A percentile compares a stretch with the other conserved stretches of the same genome.
Conservation (phyloP, 23 tunicate species). For the Halocynthia roretzi region DNA sequence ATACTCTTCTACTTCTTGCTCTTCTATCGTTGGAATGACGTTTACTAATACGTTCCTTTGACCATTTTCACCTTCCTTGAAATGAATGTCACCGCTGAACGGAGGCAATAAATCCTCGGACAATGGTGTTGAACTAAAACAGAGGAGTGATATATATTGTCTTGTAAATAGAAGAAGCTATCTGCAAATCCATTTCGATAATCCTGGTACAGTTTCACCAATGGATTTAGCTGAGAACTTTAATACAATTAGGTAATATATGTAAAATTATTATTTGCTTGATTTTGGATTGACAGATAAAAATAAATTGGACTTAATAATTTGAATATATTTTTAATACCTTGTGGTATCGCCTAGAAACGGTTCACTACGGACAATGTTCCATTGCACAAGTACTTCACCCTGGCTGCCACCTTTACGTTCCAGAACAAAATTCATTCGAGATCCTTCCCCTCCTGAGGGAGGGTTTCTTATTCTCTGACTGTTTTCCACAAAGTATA, state of each 20-base stretch:
- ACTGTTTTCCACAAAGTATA: conserved; percentile 40
- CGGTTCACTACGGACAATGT: conserved; percentile 33
- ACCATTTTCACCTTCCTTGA: conserved; percentile 41
- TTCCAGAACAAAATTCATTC: conserved; percentile 30
- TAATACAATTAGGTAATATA: too few species aligned
- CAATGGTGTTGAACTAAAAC: conserved; percentile 36
- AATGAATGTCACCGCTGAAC: conserved; percentile 28
- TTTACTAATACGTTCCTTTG: conserved; percentile 26
- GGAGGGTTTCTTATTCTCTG: conserved; percentile 31
- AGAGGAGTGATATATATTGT: not conserved
- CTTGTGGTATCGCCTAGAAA: conserved; percentile 38
- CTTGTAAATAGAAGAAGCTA: not conserved
- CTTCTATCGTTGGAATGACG: conserved; percentile 29
- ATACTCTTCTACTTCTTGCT: conserved; percentile 57
- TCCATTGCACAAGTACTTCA: conserved; percentile 42
- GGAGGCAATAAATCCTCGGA: conserved; percentile 48
- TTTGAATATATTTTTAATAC: not conserved
- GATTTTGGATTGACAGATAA: too few species aligned
- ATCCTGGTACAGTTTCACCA: too few species aligned
- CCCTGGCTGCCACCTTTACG: conserved; percentile 48
- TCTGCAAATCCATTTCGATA: too few species aligned
- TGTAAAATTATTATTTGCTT: too few species aligned
- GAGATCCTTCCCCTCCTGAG: not conserved
- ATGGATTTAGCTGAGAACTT: too few species aligned
- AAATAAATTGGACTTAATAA: not conserved